Evolutionary conservation across 2,113 vertebrate genomes (phyloP).

Genomic region (Sinocyclocheilus grahami): DNA sequence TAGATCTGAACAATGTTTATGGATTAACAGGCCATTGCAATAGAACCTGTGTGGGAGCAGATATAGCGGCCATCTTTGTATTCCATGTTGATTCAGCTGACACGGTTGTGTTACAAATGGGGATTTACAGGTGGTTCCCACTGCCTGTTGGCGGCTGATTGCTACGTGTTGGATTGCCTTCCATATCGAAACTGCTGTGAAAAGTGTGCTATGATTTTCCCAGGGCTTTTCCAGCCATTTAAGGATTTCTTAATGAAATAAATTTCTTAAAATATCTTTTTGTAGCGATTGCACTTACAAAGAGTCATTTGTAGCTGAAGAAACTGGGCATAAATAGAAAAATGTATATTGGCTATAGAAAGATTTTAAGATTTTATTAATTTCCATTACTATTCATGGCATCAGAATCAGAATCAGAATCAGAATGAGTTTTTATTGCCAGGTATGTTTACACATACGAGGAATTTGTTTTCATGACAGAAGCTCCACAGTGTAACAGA

Average conservation of each 20-base stretch:
- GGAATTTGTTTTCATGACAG: no score
- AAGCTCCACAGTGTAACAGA: no score
- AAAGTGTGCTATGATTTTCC: not conserved
- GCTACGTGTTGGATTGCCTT: slow-evolving; percentile 52
- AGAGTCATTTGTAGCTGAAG: not conserved
- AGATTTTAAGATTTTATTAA: no score
- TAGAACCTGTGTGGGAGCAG: slow-evolving; percentile 52
- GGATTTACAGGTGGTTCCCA: slow-evolving; percentile 62
- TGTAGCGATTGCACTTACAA: not conserved
- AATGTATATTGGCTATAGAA: not conserved
- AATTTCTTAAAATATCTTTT: no score
- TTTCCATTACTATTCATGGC: no score
- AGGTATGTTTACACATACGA: no score
- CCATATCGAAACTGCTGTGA: not conserved
- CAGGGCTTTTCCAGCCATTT: not conserved
- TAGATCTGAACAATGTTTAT: slow-evolving; percentile 48
- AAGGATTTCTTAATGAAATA: no score
- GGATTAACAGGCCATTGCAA: slow-evolving; percentile 41
- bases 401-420: no score
- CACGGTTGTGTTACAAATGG: slow-evolving; percentile 59
- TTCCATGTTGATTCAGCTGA: slow-evolving; percentile 71
- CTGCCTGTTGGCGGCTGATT: slow-evolving; percentile 59
- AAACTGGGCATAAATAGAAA: no score
- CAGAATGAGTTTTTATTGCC: no score
- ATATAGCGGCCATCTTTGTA: slow-evolving; percentile 57